These are phyloP conservation scores for Himantopus leucocephalus DNA, from an alignment of 2,113 vertebrate genomes.

Conservation along the genomic window DNA sequence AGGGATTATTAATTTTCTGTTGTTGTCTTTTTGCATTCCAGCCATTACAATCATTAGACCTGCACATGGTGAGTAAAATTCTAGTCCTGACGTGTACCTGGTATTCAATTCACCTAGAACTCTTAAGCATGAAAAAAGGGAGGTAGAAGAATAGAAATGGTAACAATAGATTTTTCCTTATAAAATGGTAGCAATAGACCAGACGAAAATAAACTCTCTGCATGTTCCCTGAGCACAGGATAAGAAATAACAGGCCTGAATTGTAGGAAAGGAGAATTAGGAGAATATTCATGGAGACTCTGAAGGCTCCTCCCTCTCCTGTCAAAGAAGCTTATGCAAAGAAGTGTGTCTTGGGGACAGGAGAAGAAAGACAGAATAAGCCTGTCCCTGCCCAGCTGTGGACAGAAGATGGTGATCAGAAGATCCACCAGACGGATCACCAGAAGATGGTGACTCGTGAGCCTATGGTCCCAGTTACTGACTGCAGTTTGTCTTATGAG, in stretches of 20 bases:
- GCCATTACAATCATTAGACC: background rate
- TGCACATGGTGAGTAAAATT: background rate
- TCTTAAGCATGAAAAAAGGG: background rate
- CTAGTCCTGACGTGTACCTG: background rate
- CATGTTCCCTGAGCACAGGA: background rate
- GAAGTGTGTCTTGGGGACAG: background rate
- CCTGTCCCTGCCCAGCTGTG: background rate
- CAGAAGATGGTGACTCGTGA: background rate
- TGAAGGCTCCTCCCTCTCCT: background rate
- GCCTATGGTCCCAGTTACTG: background rate
- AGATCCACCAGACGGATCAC: background rate
- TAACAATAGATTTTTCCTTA: background rate
- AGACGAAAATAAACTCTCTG: background rate
- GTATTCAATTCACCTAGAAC: background rate
- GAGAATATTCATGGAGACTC: background rate
- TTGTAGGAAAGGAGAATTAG: background rate
- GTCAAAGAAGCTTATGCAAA: background rate
- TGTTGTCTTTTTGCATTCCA: background rate
- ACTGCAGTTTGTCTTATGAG: background rate
- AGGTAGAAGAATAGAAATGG: background rate
- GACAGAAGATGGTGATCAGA: background rate
- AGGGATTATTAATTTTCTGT: background rate
- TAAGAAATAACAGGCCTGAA: background rate
- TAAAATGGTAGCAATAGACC: background rate
- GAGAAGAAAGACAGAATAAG: background rate